A percentile compares a stretch with the other conserved stretches of the same genome.
These are phyloP conservation scores for Tachuris rubrigastra DNA, from an alignment of 2,113 vertebrate species.

Conservation along the genomic window DNA sequence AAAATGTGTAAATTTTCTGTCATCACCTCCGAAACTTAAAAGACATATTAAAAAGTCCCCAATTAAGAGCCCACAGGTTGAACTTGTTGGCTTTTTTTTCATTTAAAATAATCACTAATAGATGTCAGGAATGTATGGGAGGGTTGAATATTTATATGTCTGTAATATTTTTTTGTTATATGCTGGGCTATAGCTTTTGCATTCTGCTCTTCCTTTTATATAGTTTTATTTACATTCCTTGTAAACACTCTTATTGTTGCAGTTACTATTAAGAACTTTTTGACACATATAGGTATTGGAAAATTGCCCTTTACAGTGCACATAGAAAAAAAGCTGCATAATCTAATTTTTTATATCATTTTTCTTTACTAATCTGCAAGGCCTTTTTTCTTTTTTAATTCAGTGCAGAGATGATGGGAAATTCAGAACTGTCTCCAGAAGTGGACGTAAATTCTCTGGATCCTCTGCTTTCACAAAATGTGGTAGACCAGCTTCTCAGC, in stretches of 20 bases:
- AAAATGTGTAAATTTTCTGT: neutral
- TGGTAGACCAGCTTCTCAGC: slow-evolving; percentile 88
- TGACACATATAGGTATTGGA: neutral
- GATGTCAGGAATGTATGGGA: neutral
- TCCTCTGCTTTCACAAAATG: slow-evolving; percentile 81
- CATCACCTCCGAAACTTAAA: neutral
- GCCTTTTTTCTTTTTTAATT: neutral
- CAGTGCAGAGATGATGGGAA: slow-evolving; percentile 95
- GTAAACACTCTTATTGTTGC: neutral
- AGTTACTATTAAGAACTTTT: neutral
- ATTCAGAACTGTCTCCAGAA: slow-evolving; percentile 85
- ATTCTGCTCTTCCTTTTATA: neutral
- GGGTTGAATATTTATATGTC: neutral
- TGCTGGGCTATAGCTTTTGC: neutral
- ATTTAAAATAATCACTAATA: neutral
- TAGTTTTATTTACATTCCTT: neutral
- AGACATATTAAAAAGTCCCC: neutral
- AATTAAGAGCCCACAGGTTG: neutral
- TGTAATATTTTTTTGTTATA: neutral
- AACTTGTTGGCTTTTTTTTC: neutral
- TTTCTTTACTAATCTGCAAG: neutral
- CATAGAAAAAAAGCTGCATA: neutral
- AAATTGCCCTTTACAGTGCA: neutral
- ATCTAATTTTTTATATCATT: neutral
- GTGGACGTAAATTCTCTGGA: slow-evolving; percentile 84